A percentile compares a stretch with the other conserved stretches of the same genome.
phyloP scores from a whole-genome alignment of 2,797 vertebrate genomes.

The Anisognathus igniventris region DNA sequence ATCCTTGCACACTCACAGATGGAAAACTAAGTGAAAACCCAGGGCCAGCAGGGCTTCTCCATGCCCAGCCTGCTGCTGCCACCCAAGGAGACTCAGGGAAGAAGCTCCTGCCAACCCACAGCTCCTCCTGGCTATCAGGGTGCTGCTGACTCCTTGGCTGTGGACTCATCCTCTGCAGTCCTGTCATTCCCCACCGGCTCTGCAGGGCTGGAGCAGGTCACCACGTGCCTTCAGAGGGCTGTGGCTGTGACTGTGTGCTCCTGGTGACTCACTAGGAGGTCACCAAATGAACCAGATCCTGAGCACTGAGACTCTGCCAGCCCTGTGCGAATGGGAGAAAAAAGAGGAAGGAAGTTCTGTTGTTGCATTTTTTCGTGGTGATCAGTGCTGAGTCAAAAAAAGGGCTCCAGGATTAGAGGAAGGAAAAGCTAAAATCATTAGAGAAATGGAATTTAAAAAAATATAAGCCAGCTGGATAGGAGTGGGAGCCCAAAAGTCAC shows the following conservation, averaged over 20 bases:
- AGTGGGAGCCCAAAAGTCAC: not conserved
- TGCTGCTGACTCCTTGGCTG: not conserved
- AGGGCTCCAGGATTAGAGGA: not conserved
- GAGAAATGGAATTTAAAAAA: not conserved
- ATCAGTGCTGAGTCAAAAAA: not conserved
- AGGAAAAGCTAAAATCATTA: not conserved
- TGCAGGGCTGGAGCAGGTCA: not conserved
- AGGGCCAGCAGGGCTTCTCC: not conserved
- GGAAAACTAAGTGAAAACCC: not conserved
- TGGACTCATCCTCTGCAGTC: not conserved
- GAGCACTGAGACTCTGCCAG: not conserved
- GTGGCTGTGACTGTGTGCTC: not conserved
- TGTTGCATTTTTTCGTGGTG: not conserved
- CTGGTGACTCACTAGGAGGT: slow-evolving; percentile 4
- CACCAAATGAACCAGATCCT: not conserved
- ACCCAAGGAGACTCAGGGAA: not conserved
- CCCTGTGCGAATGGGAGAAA: not conserved
- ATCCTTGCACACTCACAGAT: not conserved
- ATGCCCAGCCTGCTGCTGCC: not conserved
- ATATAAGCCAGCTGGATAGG: not conserved
- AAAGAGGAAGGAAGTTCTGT: not conserved
- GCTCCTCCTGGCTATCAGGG: not conserved
- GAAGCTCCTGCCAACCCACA: not conserved
- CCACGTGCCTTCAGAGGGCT: not conserved
- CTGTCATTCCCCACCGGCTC: not conserved